Percentiles rank a stretch among this genome's conserved stretches.
These are phyloP conservation scores for Noctua janthe DNA, from an alignment of 2,888 invertebrate genomes.

Conservation along the genomic window DNA sequence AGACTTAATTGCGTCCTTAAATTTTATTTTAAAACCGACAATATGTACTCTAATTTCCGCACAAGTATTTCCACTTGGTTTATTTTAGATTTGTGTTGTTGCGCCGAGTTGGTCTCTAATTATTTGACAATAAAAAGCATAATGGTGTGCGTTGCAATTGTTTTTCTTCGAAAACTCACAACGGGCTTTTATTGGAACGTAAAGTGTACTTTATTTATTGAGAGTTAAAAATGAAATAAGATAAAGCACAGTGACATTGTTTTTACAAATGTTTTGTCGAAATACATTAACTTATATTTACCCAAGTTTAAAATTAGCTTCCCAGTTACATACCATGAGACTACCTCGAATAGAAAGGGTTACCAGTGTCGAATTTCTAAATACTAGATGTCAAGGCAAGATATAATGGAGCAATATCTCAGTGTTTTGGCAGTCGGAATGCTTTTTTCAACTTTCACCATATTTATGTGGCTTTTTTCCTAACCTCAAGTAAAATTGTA, in stretches of 20 bases:
- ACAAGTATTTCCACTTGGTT: constrained; percentile 67
- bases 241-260: constrained; percentile 43
- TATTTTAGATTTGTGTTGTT: constrained; percentile 78
- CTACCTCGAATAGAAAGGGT: constrained; percentile 21
- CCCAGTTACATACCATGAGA: constrained; percentile 44
- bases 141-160: constrained; percentile 77
- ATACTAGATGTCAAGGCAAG: constrained; percentile 10
- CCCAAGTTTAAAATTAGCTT: constrained; percentile 1
- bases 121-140: constrained; percentile 82
- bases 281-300: constrained; percentile 15
- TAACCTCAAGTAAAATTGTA: constrained; percentile 44
- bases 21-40: constrained; percentile 87
- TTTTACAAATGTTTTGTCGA: constrained; percentile 27
- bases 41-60: constrained; percentile 78
- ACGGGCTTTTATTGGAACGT: constrained; percentile 81
- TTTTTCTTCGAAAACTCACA: constrained; percentile 76
- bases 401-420: constrained; percentile 44
- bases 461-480: constrained; percentile 40
- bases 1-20: constrained; percentile 86
- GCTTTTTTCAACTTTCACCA: constrained; percentile 57
- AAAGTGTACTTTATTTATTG: constrained; percentile 84
- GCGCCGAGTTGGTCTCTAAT: constrained; percentile 79
- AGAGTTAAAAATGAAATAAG: constrained; percentile 80
- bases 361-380: constrained; percentile 31
- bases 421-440: constrained; percentile 35